Evolutionary conservation across 2,113 vertebrate species (phyloP).

Genomic region (Microcebus tavaratra): DNA sequence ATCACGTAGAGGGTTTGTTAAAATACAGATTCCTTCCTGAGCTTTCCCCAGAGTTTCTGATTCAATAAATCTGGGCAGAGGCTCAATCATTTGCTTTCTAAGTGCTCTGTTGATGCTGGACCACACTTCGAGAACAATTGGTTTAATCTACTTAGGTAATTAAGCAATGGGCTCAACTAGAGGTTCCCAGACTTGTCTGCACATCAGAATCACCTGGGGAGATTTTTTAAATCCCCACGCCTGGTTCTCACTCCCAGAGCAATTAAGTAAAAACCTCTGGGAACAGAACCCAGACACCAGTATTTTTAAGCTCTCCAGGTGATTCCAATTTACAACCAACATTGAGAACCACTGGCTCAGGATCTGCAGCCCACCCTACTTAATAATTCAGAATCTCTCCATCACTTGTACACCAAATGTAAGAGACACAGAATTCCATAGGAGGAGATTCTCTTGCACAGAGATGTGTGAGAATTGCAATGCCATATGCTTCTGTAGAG

Average conservation of each 20-base stretch:
- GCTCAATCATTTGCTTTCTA: not conserved
- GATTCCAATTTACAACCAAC: not conserved
- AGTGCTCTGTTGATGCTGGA: not conserved
- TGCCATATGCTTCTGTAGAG: not conserved
- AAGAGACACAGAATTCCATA: not conserved
- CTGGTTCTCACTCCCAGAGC: not conserved
- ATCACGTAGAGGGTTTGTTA: not conserved
- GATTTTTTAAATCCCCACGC: not conserved
- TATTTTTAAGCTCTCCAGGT: not conserved
- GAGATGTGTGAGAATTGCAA: not conserved
- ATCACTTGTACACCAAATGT: not conserved
- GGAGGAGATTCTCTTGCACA: not conserved
- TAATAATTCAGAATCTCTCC: not conserved
- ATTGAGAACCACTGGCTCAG: not conserved
- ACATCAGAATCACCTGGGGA: not conserved
- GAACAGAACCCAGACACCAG: not conserved
- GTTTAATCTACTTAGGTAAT: not conserved
- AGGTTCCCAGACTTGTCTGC: not conserved
- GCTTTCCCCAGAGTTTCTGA: not conserved
- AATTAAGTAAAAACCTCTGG: not conserved
- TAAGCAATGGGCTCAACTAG: not conserved
- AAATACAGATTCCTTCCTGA: not conserved
- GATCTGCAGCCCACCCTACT: not conserved
- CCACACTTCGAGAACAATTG: not conserved
- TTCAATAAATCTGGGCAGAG: not conserved